Conservation (phyloP, 2,113 vertebrate genomes). For the Gallinago jamesoni region DNA sequence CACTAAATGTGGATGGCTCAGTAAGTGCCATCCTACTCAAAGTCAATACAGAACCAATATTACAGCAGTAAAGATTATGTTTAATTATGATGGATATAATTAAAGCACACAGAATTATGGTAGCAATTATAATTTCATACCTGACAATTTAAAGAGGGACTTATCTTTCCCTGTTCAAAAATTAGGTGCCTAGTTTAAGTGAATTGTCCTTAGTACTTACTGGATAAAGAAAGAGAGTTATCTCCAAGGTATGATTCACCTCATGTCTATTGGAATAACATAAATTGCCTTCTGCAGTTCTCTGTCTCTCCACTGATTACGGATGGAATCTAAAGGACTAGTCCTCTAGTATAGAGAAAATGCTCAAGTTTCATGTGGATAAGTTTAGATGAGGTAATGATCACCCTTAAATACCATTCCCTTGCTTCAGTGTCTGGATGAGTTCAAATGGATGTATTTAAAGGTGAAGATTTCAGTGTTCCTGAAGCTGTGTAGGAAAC, state of each 20-base stretch:
- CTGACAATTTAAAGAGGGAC: not conserved
- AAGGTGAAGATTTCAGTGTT: not conserved
- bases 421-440: not conserved
- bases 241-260: not conserved
- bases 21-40: not conserved
- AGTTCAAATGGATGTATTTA: not conserved
- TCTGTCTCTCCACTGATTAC: not conserved
- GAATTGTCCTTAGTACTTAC: not conserved
- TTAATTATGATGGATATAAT: not conserved
- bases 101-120: not conserved
- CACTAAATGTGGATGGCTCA: not conserved
- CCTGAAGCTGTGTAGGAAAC: not conserved
- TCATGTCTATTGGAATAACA: not conserved
- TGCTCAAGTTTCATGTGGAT: accelerated
- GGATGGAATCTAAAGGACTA: not conserved
- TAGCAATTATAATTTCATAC: not conserved
- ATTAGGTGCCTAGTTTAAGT: not conserved
- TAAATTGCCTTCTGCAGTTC: not conserved
- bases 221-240: not conserved
- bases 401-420: not conserved
- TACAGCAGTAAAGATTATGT: not conserved
- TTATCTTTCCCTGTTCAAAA: not conserved
- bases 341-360: not conserved
- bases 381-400: not conserved
- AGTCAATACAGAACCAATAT: not conserved